A percentile compares a stretch with the other conserved stretches of the same genome.
phyloP scores from a whole-genome alignment of 2,797 vertebrate genomes.

The Champsocephalus gunnari region DNA sequence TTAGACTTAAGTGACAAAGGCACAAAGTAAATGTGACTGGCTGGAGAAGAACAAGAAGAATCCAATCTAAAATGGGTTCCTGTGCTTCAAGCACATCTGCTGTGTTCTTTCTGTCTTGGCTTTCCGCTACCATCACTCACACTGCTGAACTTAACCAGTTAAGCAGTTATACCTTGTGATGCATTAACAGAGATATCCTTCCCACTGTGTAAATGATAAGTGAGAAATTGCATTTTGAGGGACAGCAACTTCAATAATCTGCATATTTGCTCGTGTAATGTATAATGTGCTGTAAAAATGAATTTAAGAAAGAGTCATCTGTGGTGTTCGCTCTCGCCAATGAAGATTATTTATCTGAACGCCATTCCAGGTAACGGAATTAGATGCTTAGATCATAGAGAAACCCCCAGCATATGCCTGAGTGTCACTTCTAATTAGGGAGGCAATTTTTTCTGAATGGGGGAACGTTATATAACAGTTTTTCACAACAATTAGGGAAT shows the following conservation, averaged over 20 bases:
- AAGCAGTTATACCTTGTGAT: constrained; percentile 41
- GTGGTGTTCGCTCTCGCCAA: constrained; percentile 29
- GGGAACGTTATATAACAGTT: constrained; percentile 46
- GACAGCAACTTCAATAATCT: constrained; percentile 9
- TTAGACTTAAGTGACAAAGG: constrained; percentile 72
- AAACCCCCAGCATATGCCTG: constrained; percentile 44
- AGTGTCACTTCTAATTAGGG: constrained; percentile 67
- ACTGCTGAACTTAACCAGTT: constrained; percentile 21
- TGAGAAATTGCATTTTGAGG: constrained; percentile 9
- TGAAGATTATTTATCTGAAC: constrained; percentile 52
- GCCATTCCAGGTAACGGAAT: constrained; percentile 66
- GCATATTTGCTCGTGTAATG: constrained; percentile 8
- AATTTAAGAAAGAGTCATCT: constrained; percentile 20
- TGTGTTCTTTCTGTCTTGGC: constrained; percentile 13
- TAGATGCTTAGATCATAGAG: constrained; percentile 51
- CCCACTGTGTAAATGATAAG: constrained; percentile 6
- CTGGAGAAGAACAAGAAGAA: constrained; percentile 55
- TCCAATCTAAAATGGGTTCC: constrained; percentile 53
- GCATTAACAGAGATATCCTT: constrained; percentile 35
- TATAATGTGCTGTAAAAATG: constrained; percentile 32
- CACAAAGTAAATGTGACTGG: constrained; percentile 72
- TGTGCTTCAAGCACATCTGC: constrained; percentile 24
- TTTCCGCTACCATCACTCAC: constrained; percentile 26
- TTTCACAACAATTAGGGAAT: constrained; percentile 44
- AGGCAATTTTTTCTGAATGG: constrained; percentile 59